These are phyloP conservation scores for Pitangus sulphuratus DNA, from an alignment of 2,797 vertebrate genomes.

Conservation along the genomic window DNA sequence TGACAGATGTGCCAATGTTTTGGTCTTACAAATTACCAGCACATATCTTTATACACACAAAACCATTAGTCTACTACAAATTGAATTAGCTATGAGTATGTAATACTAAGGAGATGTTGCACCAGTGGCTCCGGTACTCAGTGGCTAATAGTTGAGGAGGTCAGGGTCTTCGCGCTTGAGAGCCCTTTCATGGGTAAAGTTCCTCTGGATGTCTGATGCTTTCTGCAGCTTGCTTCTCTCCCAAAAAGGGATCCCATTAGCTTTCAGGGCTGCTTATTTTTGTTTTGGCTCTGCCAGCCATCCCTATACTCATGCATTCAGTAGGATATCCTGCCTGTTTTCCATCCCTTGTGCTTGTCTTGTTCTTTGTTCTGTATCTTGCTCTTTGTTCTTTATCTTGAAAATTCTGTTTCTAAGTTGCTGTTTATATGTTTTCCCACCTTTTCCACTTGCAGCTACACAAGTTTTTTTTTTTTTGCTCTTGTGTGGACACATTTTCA, in stretches of 20 bases:
- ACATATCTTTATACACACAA: not conserved
- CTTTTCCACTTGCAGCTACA: not conserved
- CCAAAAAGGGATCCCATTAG: not conserved
- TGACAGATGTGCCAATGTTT: not conserved
- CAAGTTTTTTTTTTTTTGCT: not conserved
- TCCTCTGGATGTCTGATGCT: not conserved
- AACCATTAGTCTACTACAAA: not conserved
- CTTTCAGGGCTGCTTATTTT: not conserved
- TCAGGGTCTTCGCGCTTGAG: not conserved
- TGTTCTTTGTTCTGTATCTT: not conserved
- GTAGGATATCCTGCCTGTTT: not conserved
- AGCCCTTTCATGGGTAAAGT: not conserved
- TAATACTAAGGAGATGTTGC: not conserved
- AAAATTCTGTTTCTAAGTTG: not conserved
- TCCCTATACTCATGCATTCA: not conserved
- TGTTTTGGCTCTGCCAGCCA: not conserved
- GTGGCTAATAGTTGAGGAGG: accelerated
- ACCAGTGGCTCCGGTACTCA: not conserved
- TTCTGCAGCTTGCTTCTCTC: not conserved
- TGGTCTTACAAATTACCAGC: not conserved
- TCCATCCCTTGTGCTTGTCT: not conserved
- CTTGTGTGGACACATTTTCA: not conserved
- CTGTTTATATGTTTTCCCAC: not conserved
- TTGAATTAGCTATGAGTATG: not conserved
- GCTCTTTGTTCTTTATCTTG: not conserved